Base-by-base conservation (phyloP, 2,797 vertebrate genomes). In the Cossypha caffra region DNA sequence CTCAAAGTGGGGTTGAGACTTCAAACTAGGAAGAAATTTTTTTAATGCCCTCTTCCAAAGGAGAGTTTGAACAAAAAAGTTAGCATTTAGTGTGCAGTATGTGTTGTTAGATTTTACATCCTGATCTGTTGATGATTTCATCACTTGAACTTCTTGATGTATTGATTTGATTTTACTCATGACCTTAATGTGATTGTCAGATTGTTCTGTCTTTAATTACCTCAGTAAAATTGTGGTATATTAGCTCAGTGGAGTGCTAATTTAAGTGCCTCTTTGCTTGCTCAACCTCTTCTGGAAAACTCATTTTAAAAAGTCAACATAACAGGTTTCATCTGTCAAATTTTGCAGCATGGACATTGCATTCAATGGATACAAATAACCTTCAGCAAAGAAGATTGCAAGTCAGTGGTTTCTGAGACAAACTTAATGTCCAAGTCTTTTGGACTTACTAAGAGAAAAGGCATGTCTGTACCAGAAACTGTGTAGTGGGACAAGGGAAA, bases 301-400 rank as follows among this genome's bases (percentile, higher is more conserved):
- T 84, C 11, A 78, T 94, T 96, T 95, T 16, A 72, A 89, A 86
- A 96, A 96, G 89, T 91, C 84, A 93, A 96, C 84, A 72, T 71
- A 91, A 76, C 24, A 72, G 35, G 54, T 78, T 88, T 88, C 28
- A 81, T 90, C 62, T 92, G 54, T 58, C 42, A 50, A 68, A 88
- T 72, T 69, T 84, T 84, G 57, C 61, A 78, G 68, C 18, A 6
- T 38, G 38, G 57, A 57, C 2, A 0, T 50, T 78, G 57, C 42
- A 45, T 74, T 86, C 57, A 72, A 15, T n/a, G 21, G 45, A 26
- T 74, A 59, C 16, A 71, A 86, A 83, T 86, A 88, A 83, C 76
- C 80, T 92, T 72, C 58, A 88, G 15, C 24, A 78, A 84, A 61
- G 82, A 80, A 81, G 48, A 47, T 26, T 77, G 11, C 37, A 80